Conservation (phyloP, 2,113 vertebrate species). For the Dromas ardeola region DNA sequence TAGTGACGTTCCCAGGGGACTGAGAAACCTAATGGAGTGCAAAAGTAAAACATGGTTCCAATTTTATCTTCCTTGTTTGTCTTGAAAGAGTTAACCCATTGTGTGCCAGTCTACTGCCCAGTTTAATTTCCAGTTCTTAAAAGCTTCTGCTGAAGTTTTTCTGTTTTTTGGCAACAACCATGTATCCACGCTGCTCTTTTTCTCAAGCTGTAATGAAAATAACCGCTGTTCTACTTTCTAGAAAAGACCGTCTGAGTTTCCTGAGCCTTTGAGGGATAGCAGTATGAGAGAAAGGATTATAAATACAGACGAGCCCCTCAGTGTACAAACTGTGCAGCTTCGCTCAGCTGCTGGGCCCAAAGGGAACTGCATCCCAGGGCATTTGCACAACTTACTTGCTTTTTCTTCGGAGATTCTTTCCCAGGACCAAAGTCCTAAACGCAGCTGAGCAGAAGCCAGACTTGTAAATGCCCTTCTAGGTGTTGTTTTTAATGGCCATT, state of each 20-base stretch:
- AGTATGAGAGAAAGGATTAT: neutral
- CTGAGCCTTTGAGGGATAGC: neutral
- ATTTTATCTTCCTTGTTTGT: neutral
- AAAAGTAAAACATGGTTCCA: constrained; percentile 39
- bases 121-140: neutral
- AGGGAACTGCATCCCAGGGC: neutral
- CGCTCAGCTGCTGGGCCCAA: neutral
- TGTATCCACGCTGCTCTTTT: rapidly evolving
- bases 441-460: neutral
- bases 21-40: neutral
- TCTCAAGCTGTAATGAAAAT: neutral
- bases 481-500: neutral
- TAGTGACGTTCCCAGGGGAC: neutral
- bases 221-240: neutral
- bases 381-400: neutral
- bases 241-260: neutral
- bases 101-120: neutral
- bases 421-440: neutral
- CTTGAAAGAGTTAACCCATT: neutral
- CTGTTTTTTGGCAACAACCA: neutral
- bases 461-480: neutral
- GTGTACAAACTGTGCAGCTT: neutral
- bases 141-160: neutral
- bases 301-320: neutral
- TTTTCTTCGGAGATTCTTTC: neutral